These are phyloP conservation scores for Sebastes itinus DNA, from an alignment of 2,797 vertebrate genomes.

Conservation along the genomic window DNA sequence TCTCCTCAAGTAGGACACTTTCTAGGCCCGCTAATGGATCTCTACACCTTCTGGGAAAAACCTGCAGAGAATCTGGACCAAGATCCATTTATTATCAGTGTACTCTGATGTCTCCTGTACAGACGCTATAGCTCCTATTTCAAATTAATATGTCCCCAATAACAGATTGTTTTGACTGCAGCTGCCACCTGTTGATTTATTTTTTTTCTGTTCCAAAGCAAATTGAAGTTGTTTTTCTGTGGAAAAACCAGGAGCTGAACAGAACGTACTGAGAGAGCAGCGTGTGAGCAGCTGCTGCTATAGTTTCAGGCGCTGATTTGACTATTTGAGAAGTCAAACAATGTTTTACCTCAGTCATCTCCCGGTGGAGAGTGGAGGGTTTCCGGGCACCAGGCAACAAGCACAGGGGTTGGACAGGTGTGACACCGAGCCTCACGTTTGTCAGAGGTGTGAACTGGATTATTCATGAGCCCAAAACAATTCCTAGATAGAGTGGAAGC, in stretches of 20 bases:
- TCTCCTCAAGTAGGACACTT: too few species aligned
- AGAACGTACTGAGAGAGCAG: neutral
- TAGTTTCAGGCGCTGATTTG: neutral
- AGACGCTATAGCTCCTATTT: neutral
- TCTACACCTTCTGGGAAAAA: too few species aligned
- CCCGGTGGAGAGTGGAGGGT: neutral
- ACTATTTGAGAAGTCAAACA: neutral
- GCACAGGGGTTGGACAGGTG: constrained; percentile 15
- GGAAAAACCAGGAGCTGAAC: constrained; percentile 1
- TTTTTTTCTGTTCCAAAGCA: neutral
- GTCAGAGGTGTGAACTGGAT: constrained; percentile 42
- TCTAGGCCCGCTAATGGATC: too few species aligned
- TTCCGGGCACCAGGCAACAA: constrained; percentile 34
- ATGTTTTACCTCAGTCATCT: neutral
- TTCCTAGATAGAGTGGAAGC: neutral
- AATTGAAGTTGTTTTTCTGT: neutral
- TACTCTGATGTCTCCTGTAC: neutral
- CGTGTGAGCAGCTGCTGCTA: constrained; percentile 8
- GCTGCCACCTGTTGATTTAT: neutral
- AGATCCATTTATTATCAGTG: too few species aligned
- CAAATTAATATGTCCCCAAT: neutral
- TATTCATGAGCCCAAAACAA: constrained; percentile 47
- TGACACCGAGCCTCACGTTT: constrained; percentile 22
- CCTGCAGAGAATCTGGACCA: too few species aligned
- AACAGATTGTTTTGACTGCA: constrained; percentile 16